Conservation (phyloP, 2,888 invertebrate species). For the Cloeon dipterum region DNA sequence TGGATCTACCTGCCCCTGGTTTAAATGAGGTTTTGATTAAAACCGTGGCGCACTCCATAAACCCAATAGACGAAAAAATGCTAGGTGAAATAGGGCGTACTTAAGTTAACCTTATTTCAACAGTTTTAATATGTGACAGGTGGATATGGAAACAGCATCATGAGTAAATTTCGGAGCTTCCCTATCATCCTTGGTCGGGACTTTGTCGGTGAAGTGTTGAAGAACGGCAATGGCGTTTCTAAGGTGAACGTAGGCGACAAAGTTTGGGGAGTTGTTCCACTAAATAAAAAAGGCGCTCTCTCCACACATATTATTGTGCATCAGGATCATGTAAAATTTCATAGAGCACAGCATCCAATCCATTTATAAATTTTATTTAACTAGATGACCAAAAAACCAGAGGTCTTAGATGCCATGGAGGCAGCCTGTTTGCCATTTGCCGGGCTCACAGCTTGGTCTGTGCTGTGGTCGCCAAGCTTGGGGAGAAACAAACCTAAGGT, state of each 20-base stretch:
- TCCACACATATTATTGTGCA: conserved; percentile 45
- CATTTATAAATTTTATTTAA: too few relatives aligned
- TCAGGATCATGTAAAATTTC: conserved; percentile 11
- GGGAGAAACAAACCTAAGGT: conserved; percentile 28
- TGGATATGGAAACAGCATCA: conserved; percentile 57
- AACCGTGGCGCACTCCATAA: conserved; percentile 67
- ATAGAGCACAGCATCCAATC: too few relatives aligned
- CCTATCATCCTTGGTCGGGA: conserved; percentile 79
- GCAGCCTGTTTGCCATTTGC: conserved; percentile 67
- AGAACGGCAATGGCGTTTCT: conserved; percentile 28
- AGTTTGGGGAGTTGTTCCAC: conserved; percentile 80
- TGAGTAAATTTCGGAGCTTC: conserved; percentile 51
- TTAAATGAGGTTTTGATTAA: conserved; percentile 60
- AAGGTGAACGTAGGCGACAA: conserved; percentile 43
- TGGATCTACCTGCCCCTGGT: conserved; percentile 40
- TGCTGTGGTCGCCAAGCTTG: conserved; percentile 38
- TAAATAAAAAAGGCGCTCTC: conserved; percentile 52
- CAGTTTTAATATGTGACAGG: too few relatives aligned
- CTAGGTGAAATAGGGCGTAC: conserved; percentile 33
- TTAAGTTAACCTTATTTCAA: background rate
- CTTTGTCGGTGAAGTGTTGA: conserved; percentile 62
- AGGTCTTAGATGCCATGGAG: conserved; percentile 33
- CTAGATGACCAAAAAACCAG: conserved; percentile 41
- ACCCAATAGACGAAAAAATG: conserved; percentile 80
- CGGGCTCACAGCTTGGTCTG: conserved; percentile 68